These are phyloP conservation scores for Hermodice carunculata DNA, from an alignment of 2,888 invertebrate species.

Conservation along the genomic window DNA sequence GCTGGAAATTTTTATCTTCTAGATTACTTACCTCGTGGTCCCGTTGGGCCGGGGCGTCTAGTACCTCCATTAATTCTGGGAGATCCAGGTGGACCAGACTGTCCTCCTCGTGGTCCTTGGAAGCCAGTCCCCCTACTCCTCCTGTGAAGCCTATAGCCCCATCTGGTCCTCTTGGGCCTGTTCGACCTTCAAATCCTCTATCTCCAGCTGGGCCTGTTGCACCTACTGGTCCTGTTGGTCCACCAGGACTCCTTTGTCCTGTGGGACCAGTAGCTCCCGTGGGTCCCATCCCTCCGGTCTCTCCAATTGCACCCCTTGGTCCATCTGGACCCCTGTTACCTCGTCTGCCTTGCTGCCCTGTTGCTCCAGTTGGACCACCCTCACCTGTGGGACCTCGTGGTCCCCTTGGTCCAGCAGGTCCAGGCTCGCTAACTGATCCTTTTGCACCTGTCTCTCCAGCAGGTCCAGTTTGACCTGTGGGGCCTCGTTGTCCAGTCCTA, in stretches of 20 bases:
- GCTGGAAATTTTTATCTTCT: not conserved
- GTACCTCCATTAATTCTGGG: not conserved
- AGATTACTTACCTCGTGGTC: not conserved
- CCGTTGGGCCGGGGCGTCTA: not conserved
- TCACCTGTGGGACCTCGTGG: conserved; percentile 13
- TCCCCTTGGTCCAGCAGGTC: conserved; percentile 24
- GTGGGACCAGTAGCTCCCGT: not conserved
- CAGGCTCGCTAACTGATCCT: not conserved
- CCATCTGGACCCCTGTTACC: not conserved
- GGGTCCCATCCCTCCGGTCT: not conserved
- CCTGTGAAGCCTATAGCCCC: not conserved
- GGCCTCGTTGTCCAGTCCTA: conserved; percentile 60
- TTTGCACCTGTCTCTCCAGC: conserved; percentile 6
- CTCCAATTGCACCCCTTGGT: not conserved
- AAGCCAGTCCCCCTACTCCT: not conserved
- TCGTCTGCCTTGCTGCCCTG: not conserved
- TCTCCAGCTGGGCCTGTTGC: not conserved
- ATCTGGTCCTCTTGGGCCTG: not conserved
- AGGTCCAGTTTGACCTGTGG: conserved; percentile 25
- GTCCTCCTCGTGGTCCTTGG: not conserved
- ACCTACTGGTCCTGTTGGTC: not conserved
- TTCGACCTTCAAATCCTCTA: not conserved
- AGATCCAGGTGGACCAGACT: not conserved
- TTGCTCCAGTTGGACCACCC: not conserved
- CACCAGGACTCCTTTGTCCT: not conserved